Base-by-base conservation (phyloP, 2,797 vertebrate genomes). In the Phrynocephalus guinanensis region DNA sequence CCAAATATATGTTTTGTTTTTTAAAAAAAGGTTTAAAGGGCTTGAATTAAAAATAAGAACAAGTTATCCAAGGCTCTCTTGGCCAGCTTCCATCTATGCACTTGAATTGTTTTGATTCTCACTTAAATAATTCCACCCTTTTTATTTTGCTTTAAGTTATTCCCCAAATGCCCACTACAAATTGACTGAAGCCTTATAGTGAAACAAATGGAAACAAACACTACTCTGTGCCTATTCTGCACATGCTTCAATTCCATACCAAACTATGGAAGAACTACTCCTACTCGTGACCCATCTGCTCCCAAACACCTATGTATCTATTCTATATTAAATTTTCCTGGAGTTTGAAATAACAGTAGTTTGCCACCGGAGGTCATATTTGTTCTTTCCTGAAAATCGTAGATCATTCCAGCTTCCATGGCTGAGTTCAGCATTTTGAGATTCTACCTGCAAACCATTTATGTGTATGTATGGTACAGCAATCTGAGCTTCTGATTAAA, bases 301-400 rank as follows among this genome's bases (percentile, higher is more conserved):
- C 33, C 22, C 72, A 4, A 56, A 56, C 9, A 56, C 52, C 52
- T 56, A 56, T 26, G 15, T 13, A 56, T 18, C 26, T 18, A 79
- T 33, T 44, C 38, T 28, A 48, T 2, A 73, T 77, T 5, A 81
- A 81, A 84, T 72, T 81, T 60, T 50, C 30, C 30, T 68, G 56
- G 7, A 11, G 2, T 84, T 89, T 95, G 96, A 93, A 93, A 91
- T 96, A 89, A 90, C 90, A 88, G 5, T 79, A 85, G 87, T 0
- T 56, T 86, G 38, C 94, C 97, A 96, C 95, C 95, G 96, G 96
- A 95, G 95, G 88, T 91, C 96, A 92, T 15, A 86, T 90, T 95
- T 96, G 96, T 84, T 88, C 96, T 96, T 96, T 38, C 24, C 52
- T 92, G 83, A 88, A 86, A 20, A 85, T 18, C 52, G 1, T 50